phyloP scores from a whole-genome alignment of 1,140 invertebrate genomes.

The Drosophila novamexicana region DNA sequence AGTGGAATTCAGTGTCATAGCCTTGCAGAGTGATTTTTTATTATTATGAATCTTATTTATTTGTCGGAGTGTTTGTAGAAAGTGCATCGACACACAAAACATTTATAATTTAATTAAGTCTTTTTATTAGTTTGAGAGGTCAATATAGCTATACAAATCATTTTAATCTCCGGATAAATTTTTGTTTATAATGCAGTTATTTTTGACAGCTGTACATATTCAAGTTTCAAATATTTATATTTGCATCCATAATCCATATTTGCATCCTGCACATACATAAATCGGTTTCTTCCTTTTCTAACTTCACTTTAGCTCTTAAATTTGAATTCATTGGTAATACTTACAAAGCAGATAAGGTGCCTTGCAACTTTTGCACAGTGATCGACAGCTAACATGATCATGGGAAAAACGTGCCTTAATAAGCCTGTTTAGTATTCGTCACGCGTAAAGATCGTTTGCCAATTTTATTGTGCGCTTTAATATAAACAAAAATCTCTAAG shows the following conservation, averaged over 20 bases:
- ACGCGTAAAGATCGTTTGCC: slow-evolving; percentile 14
- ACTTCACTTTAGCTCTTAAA: background rate
- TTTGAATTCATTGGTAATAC: background rate
- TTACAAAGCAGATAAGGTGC: background rate
- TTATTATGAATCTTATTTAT: background rate
- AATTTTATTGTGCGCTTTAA: background rate
- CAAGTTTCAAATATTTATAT: background rate
- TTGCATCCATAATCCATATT: background rate
- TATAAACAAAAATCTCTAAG: slow-evolving; percentile 12
- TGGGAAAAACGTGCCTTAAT: slow-evolving; percentile 1
- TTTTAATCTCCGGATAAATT: background rate
- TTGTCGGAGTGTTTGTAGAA: background rate
- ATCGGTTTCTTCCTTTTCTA: background rate
- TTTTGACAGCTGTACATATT: background rate
- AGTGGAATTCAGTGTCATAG: slow-evolving; percentile 14
- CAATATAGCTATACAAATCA: background rate
- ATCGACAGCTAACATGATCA: background rate
- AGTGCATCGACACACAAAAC: background rate
- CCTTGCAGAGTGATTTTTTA: background rate
- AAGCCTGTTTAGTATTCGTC: slow-evolving; percentile 4
- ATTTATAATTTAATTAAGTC: background rate
- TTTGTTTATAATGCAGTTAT: no score
- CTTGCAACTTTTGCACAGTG: background rate
- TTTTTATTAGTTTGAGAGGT: background rate
- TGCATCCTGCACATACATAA: background rate